A percentile compares a stretch with the other conserved stretches of the same genome.
Conservation (phyloP, 2,113 vertebrate species). For the Asarcornis scutulata region DNA sequence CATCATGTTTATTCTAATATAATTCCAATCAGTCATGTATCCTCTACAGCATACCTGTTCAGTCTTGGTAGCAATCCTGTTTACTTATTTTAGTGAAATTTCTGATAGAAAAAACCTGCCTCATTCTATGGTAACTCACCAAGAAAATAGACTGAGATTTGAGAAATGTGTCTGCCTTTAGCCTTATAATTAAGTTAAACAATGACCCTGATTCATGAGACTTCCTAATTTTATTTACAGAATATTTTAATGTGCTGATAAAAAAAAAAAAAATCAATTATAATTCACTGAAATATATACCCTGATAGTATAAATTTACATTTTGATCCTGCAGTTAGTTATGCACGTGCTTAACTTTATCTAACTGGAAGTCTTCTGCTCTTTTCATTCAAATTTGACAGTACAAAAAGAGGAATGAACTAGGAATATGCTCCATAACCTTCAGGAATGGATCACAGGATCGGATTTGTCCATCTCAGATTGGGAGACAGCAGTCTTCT, state of each 20-base stretch:
- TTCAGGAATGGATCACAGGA: not conserved
- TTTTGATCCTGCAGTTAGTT: slow-evolving; percentile 1
- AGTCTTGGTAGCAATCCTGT: not conserved
- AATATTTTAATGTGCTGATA: not conserved
- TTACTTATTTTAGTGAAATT: slow-evolving; percentile 16
- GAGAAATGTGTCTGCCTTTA: not conserved
- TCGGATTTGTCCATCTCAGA: not conserved
- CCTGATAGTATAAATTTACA: not conserved
- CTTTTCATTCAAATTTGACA: not conserved
- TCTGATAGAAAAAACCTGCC: not conserved
- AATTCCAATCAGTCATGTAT: not conserved
- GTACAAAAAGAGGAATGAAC: not conserved
- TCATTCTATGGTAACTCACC: not conserved
- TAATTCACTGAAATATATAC: not conserved
- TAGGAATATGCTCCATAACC: not conserved
- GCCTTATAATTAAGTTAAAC: not conserved
- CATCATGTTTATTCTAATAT: not conserved
- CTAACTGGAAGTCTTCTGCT: not conserved
- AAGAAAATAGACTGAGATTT: not conserved
- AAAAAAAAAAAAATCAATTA: not conserved
- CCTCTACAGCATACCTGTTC: not conserved
- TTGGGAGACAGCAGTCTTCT: not conserved
- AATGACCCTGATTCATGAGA: not conserved
- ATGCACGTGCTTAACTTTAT: not conserved
- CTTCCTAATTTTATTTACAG: not conserved